phyloP scores from a whole-genome alignment of 2,113 vertebrate genomes.

The Tragulus kanchil region DNA sequence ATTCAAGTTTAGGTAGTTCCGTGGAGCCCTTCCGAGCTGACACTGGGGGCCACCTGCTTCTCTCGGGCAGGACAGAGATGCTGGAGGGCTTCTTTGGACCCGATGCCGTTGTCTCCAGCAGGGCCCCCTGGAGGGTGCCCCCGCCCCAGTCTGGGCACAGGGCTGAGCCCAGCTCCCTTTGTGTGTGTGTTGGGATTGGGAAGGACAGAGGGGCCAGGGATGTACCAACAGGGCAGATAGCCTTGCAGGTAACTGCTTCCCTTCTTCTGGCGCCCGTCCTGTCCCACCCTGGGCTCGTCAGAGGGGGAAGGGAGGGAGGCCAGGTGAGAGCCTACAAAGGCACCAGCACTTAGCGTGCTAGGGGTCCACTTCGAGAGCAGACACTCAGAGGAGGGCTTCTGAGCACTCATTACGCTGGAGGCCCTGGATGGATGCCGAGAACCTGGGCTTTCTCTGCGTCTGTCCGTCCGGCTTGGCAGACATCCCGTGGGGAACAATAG shows the following conservation, averaged over 20 bases:
- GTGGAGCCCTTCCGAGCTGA: neutral
- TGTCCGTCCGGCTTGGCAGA: constrained; percentile 11
- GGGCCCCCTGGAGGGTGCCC: neutral
- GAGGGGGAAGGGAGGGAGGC: neutral
- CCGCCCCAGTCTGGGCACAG: neutral
- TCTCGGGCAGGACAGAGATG: neutral
- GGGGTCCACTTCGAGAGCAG: neutral
- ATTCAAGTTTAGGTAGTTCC: neutral
- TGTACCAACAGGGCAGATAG: neutral
- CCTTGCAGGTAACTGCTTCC: neutral
- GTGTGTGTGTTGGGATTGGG: neutral
- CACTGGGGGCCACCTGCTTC: neutral
- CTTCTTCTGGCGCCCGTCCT: neutral
- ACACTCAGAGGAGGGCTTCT: neutral
- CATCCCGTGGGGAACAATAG: neutral
- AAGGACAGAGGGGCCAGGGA: rapidly evolving
- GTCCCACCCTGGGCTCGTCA: neutral
- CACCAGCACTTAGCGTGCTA: neutral
- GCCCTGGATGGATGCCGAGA: neutral
- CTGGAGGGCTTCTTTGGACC: neutral
- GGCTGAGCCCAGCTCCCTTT: neutral
- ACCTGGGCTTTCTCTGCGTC: neutral
- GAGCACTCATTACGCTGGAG: neutral
- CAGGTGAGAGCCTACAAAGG: neutral
- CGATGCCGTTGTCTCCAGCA: neutral